These are phyloP conservation scores for Forficula auricularia DNA, from an alignment of 1,140 invertebrate species.

Conservation along the genomic window DNA sequence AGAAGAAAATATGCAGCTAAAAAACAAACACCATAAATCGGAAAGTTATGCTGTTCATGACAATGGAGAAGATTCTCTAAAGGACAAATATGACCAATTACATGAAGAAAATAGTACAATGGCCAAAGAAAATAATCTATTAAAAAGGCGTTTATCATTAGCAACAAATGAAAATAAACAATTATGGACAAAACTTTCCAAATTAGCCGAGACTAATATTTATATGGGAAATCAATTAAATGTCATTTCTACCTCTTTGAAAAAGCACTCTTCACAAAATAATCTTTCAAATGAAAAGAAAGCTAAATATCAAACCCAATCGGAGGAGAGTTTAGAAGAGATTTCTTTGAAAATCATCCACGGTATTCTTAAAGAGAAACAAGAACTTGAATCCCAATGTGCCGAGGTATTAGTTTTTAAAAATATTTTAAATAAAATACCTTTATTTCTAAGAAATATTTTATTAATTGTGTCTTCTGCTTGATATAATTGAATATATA, in stretches of 20 bases:
- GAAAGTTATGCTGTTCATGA: slow-evolving; percentile 5
- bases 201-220: slow-evolving; percentile 37
- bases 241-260: slow-evolving; percentile 31
- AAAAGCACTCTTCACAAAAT: slow-evolving; percentile 21
- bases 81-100: slow-evolving; percentile 28
- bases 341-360: slow-evolving; percentile 52
- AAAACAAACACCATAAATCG: slow-evolving; percentile 30
- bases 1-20: slow-evolving; percentile 49
- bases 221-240: slow-evolving; percentile 28
- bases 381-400: slow-evolving; percentile 44
- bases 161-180: slow-evolving; percentile 59
- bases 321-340: slow-evolving; percentile 50
- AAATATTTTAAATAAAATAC: not conserved
- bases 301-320: not conserved
- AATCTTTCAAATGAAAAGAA: not conserved
- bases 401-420: slow-evolving; percentile 23
- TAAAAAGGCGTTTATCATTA: slow-evolving; percentile 55
- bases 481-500: no score
- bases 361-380: slow-evolving; percentile 44
- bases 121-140: slow-evolving; percentile 50
- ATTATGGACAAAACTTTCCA: slow-evolving; percentile 50
- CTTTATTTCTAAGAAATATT: not conserved
- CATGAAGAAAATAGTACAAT: slow-evolving; percentile 42
- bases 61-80: slow-evolving; percentile 18
- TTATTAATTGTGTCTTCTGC: no score